phyloP scores from a whole-genome alignment of 2,888 invertebrate genomes.

The Ceramica pisi region DNA sequence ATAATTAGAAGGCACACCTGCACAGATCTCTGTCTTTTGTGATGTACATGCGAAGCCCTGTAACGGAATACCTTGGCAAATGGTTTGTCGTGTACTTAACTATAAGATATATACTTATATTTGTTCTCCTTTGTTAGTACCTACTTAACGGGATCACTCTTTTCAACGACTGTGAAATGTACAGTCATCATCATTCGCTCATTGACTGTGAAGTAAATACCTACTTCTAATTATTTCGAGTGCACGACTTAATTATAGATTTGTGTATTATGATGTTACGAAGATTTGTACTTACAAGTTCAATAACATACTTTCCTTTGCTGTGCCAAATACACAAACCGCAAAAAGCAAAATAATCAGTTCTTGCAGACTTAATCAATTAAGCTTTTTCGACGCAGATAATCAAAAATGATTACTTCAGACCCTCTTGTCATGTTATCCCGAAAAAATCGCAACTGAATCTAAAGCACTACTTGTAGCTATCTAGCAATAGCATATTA shows the following conservation, averaged over 20 bases:
- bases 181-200: conserved; percentile 42
- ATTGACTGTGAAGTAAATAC: conserved; percentile 28
- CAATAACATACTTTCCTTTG: background rate
- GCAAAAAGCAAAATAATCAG: background rate
- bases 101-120: conserved; percentile 25
- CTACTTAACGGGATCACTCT: conserved; percentile 63
- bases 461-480: background rate
- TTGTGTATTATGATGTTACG: background rate
- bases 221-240: background rate
- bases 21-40: conserved; percentile 43
- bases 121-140: conserved; percentile 45
- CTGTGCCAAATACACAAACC: background rate
- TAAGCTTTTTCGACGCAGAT: background rate
- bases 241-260: background rate
- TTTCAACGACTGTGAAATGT: conserved; percentile 36
- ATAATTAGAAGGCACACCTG: conserved; percentile 53
- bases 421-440: background rate
- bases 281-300: background rate
- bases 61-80: conserved; percentile 59
- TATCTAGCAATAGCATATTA: conserved; percentile 6
- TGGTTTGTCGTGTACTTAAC: conserved; percentile 27
- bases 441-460: background rate
- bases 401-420: background rate
- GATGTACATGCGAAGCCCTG: conserved; percentile 41
- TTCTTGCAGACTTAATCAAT: background rate